Base-by-base conservation (phyloP, 2,888 invertebrate genomes). In the Spialia ferax region DNA sequence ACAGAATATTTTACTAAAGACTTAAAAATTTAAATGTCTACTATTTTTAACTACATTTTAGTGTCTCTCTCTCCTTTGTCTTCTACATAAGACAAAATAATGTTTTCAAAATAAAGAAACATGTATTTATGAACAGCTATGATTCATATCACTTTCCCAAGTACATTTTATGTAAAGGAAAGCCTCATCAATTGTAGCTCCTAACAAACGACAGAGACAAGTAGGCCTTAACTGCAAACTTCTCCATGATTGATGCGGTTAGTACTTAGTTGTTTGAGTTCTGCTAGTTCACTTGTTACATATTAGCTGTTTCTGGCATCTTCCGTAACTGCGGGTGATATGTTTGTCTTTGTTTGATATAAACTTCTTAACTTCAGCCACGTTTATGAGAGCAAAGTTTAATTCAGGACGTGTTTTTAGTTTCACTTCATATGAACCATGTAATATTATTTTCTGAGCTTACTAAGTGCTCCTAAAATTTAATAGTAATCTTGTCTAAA, bases 161-260 rank as follows among this genome's bases (percentile, higher is more conserved):
- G 15, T 42, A 42, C 18, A 42, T 18, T 45, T 2, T 22, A 20
- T 5, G 7, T 50, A 52, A 61, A 42, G 20, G 15, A 32, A 38
- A 11, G 26, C 22, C 59, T 65, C 50, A 65, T 65, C 23, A 52
- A 26, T 50, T 57, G 52, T 29, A 59, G 23, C 52, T 65, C 23
- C 50, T 29, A 59, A 59, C 59, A 65, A 57, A 65, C 59, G 23
- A 7, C 62, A 66, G 67, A 71, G 70, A 71, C 70, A 70, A 69
- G 66, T 63, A 61, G 71, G 52, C 62, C 52, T 56, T 63, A 61
- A 63, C 60, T 59, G 65, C 50, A 70, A 70, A 71, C 66, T 70
- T 63, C 65, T 52, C 45, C 52, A 64, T 69, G 71, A 71, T 71
- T 71, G 71, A 70, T 70, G 66, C 54, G 66, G 66, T 66, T 54